These are phyloP conservation scores for Nomada hirtipes DNA, from an alignment of 2,888 invertebrate genomes.

Conservation along the genomic window DNA sequence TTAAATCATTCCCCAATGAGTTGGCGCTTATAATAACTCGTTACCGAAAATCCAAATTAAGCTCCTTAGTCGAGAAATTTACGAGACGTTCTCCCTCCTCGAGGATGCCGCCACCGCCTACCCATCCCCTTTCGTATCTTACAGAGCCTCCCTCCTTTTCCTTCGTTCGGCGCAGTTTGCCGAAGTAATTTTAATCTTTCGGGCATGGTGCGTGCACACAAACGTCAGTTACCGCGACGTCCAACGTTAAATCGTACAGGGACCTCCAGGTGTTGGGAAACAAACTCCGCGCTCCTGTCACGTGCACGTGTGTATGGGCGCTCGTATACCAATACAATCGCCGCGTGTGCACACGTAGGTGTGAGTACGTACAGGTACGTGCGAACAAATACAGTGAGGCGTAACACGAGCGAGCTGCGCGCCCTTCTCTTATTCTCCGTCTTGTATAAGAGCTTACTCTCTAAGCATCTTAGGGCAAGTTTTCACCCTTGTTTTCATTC, in stretches of 20 bases:
- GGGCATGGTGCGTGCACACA: constrained; percentile 63
- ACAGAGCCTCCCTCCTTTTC: constrained; percentile 63
- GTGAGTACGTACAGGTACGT: constrained; percentile 15
- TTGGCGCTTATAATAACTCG: constrained; percentile 82
- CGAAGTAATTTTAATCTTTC: constrained; percentile 84
- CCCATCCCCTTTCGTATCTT: constrained; percentile 56
- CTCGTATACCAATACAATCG: neutral
- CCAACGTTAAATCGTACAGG: constrained; percentile 21
- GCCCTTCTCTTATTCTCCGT: constrained; percentile 80
- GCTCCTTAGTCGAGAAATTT: constrained; percentile 84
- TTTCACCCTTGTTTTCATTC: constrained; percentile 76
- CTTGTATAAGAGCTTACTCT: constrained; percentile 82
- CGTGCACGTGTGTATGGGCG: neutral
- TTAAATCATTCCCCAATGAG: constrained; percentile 74
- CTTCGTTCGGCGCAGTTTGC: constrained; percentile 75
- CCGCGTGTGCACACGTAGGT: neutral
- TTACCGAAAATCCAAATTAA: constrained; percentile 84
- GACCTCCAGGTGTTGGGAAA: constrained; percentile 50
- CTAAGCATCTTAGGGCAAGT: constrained; percentile 84
- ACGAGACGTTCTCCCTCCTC: constrained; percentile 77
- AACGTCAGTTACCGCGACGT: constrained; percentile 46
- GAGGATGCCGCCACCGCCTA: constrained; percentile 46
- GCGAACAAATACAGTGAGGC: constrained; percentile 40
- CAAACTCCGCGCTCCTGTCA: constrained; percentile 29
- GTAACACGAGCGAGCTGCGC: constrained; percentile 66